Percentiles rank a stretch among this genome's conserved stretches.
Conservation (phyloP, 2,113 vertebrate species). For the Pangasianodon hypophthalmus region DNA sequence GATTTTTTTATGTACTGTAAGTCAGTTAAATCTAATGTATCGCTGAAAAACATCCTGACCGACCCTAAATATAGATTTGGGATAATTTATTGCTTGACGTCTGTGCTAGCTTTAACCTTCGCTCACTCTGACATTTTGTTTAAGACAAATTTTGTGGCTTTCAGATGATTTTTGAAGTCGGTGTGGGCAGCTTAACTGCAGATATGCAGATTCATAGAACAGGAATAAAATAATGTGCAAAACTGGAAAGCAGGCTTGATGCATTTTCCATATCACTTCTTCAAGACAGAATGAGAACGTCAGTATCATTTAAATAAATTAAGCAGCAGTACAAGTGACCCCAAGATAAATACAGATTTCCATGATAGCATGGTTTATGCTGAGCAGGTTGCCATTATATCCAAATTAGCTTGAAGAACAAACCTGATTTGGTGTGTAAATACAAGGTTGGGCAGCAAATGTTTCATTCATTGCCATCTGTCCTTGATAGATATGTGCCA, state of each 20-base stretch:
- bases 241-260: background rate
- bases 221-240: background rate
- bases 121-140: background rate
- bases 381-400: background rate
- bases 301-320: background rate
- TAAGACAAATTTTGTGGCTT: background rate
- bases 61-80: background rate
- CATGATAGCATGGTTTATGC: background rate
- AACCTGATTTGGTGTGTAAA: background rate
- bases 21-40: background rate
- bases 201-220: background rate
- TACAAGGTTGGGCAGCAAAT: background rate
- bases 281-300: background rate
- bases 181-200: background rate
- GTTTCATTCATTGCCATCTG: background rate
- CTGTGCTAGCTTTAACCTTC: background rate
- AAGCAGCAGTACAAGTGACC: background rate
- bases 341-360: background rate
- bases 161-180: background rate
- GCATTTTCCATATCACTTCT: background rate
- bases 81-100: background rate
- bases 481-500: background rate
- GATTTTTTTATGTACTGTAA: background rate
- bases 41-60: background rate
- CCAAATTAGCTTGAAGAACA: background rate